Evolutionary conservation across 2,888 invertebrate genomes (phyloP).

Genomic region (Agrypnus murinus): DNA sequence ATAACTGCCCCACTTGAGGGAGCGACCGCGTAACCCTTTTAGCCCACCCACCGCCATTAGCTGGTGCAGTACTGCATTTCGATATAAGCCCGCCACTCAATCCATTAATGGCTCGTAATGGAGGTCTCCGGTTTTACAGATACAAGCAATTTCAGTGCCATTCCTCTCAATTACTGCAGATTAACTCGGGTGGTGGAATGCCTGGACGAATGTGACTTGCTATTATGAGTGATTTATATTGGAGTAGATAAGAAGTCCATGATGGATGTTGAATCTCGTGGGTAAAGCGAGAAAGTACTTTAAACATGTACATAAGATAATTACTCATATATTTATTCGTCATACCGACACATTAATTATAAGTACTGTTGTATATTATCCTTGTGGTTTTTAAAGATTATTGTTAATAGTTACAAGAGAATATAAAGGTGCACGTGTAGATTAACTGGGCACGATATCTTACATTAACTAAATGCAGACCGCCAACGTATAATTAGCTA

Average conservation of each 20-base stretch:
- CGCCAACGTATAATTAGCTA: background rate
- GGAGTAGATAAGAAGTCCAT: slow-evolving; percentile 22
- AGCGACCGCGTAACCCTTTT: slow-evolving; percentile 56
- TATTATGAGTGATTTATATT: slow-evolving; percentile 35
- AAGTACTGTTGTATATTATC: background rate
- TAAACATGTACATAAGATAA: background rate
- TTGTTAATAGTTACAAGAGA: slow-evolving; percentile 8
- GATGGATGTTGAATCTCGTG: slow-evolving; percentile 10
- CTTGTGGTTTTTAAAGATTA: background rate
- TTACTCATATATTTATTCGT: slow-evolving; percentile 18
- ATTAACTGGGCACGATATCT: background rate
- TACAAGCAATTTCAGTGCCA: slow-evolving; percentile 68
- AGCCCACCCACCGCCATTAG: slow-evolving; percentile 55
- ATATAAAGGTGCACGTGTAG: background rate
- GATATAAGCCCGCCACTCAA: slow-evolving; percentile 66
- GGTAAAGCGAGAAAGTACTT: slow-evolving; percentile 20
- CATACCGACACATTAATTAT: slow-evolving; percentile 15
- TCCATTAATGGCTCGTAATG: slow-evolving; percentile 69
- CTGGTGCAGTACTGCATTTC: slow-evolving; percentile 56
- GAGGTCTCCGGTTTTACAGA: slow-evolving; percentile 68
- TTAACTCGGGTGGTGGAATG: slow-evolving; percentile 62
- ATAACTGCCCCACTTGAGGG: slow-evolving; percentile 49
- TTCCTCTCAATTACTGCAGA: slow-evolving; percentile 69
- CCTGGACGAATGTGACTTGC: slow-evolving; percentile 52
- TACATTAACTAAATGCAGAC: background rate